phyloP scores from a whole-genome alignment of 1,140 invertebrate genomes.

The Hylaeus anthracinus region DNA sequence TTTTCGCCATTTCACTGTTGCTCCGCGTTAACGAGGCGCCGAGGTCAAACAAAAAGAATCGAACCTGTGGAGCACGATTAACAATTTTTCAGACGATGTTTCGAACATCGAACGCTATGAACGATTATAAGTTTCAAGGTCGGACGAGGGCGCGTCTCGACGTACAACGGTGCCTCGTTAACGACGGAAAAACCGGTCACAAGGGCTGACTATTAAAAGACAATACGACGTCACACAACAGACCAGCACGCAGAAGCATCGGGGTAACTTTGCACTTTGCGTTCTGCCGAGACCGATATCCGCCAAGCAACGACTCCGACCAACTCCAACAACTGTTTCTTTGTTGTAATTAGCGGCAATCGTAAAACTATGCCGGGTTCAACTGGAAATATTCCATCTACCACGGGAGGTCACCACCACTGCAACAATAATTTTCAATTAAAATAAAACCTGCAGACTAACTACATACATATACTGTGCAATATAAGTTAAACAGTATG shows the following conservation, averaged over 20 bases:
- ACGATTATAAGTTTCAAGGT: slow-evolving; percentile 63
- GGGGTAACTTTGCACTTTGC: slow-evolving; percentile 53
- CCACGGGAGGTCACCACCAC: slow-evolving; percentile 52
- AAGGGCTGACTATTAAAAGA: slow-evolving; percentile 65
- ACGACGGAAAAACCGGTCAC: slow-evolving; percentile 60
- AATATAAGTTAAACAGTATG: too few species aligned
- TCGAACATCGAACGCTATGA: slow-evolving; percentile 61
- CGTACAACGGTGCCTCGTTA: slow-evolving; percentile 40
- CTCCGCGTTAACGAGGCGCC: slow-evolving; percentile 34
- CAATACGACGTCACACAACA: slow-evolving; percentile 59
- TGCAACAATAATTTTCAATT: slow-evolving; percentile 36
- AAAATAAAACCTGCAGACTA: too few species aligned
- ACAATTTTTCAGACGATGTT: slow-evolving; percentile 47
- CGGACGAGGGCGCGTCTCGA: slow-evolving; percentile 66
- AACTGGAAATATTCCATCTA: slow-evolving; percentile 37
- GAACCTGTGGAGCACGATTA: slow-evolving; percentile 37
- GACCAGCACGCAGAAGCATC: slow-evolving; percentile 57
- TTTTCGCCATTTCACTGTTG: slow-evolving; percentile 89
- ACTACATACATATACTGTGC: too few species aligned
- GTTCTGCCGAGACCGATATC: slow-evolving; percentile 5
- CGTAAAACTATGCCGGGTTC: slow-evolving; percentile 25
- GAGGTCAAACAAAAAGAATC: slow-evolving; percentile 40
- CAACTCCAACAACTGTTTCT: background rate
- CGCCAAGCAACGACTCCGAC: background rate
- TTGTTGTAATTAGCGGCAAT: slow-evolving; percentile 33